Conservation (phyloP, 2,888 invertebrate genomes). For the Zhuqinia jingwanae region DNA sequence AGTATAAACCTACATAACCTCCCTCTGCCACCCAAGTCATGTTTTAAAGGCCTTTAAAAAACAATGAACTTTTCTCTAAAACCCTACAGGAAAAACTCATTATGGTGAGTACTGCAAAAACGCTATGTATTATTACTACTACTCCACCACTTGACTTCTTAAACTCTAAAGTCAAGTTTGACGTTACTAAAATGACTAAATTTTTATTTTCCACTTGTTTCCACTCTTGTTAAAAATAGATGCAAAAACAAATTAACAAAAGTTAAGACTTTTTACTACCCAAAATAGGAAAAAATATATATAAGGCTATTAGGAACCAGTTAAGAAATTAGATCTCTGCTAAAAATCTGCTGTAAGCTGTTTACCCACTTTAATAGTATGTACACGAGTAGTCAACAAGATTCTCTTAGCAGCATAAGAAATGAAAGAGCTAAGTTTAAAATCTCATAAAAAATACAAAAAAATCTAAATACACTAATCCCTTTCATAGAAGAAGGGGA, state of each 20-base stretch:
- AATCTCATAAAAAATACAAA: constrained; percentile 32
- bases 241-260: constrained; percentile 57
- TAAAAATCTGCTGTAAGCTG: constrained; percentile 23
- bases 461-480: constrained; percentile 34
- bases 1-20: neutral
- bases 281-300: neutral
- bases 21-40: neutral
- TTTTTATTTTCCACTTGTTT: neutral
- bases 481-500: neutral
- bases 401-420: constrained; percentile 21
- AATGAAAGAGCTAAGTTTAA: neutral
- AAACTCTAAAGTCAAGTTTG: too few species aligned
- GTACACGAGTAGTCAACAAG: constrained; percentile 18
- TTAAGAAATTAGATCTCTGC: constrained; percentile 31
- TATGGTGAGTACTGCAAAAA: neutral
- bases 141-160: neutral
- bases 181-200: too few species aligned
- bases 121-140: neutral
- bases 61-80: constrained; percentile 25
- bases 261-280: neutral
- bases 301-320: constrained; percentile 35
- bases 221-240: constrained; percentile 27
- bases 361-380: neutral
- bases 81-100: constrained; percentile 1
- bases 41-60: constrained; percentile 28